phyloP scores from a whole-genome alignment of 1,140 invertebrate genomes.

The Meloidogyne exigua region DNA sequence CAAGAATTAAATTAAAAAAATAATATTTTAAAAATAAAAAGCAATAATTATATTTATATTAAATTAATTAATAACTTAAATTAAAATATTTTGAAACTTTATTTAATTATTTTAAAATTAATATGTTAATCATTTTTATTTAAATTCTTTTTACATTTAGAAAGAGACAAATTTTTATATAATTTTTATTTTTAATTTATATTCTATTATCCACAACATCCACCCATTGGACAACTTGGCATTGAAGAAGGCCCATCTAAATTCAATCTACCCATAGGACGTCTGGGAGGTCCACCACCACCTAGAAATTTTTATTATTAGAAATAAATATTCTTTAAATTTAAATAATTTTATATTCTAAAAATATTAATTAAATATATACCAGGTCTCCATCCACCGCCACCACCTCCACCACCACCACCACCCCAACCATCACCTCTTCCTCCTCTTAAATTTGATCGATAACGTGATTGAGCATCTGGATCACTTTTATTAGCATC shows the following conservation, averaged over 20 bases:
- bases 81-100: too few relatives aligned
- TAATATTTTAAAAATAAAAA: too few relatives aligned
- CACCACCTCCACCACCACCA: slow-evolving; percentile 27
- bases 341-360: not conserved
- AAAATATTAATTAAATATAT: not conserved
- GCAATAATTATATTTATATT: too few relatives aligned
- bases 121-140: not conserved
- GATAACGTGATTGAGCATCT: slow-evolving; percentile 30
- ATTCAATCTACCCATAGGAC: slow-evolving; percentile 35
- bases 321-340: not conserved
- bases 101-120: too few relatives aligned
- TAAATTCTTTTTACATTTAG: not conserved
- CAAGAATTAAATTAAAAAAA: too few relatives aligned
- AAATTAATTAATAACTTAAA: too few relatives aligned
- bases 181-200: not conserved
- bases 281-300: slow-evolving; percentile 22
- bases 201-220: slow-evolving; percentile 37
- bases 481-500: slow-evolving; percentile 27
- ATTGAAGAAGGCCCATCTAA: slow-evolving; percentile 35
- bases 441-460: slow-evolving; percentile 21
- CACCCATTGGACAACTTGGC: slow-evolving; percentile 37
- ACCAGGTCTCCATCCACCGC: slow-evolving; percentile 26
- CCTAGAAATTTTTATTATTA: not conserved
- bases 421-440: not conserved
- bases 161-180: not conserved